A percentile compares a stretch with the other conserved stretches of the same genome.
These are phyloP conservation scores for Antrozous pallidus DNA, from an alignment of 2,797 vertebrate species.

Conservation along the genomic window DNA sequence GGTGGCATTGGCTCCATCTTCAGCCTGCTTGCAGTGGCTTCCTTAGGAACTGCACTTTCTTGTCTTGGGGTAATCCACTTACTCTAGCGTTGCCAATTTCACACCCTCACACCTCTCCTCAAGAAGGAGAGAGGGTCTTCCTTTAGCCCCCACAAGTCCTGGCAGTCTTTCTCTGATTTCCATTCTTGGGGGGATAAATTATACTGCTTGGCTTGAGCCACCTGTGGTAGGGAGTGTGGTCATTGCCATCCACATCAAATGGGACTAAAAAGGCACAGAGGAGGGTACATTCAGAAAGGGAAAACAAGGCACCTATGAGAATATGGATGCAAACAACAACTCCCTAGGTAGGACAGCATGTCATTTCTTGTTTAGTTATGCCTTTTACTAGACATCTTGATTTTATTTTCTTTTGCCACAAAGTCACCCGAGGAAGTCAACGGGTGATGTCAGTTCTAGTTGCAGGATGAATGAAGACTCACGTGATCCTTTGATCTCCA, in stretches of 20 bases:
- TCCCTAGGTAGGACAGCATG: neutral
- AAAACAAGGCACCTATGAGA: neutral
- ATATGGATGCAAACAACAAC: neutral
- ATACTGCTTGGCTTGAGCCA: neutral
- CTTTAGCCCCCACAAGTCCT: neutral
- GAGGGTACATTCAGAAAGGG: neutral
- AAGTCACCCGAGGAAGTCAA: constrained; percentile 64
- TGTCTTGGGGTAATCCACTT: neutral
- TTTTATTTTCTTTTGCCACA: constrained; percentile 62
- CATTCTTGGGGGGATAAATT: neutral
- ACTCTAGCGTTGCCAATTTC: neutral
- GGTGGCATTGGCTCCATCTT: no score
- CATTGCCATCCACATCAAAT: neutral
- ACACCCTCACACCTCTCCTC: neutral
- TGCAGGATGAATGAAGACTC: constrained; percentile 58
- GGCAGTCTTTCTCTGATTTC: neutral
- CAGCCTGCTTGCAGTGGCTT: neutral
- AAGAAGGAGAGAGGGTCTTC: neutral
- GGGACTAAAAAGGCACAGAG: neutral
- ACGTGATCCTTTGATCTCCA: constrained; percentile 67
- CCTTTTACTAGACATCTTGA: constrained; percentile 60
- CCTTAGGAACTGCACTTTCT: neutral
- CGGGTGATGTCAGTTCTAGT: constrained; percentile 9
- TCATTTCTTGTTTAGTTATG: neutral
- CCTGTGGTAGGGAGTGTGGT: neutral